Evolutionary conservation across 1,140 invertebrate genomes (phyloP), one percentile per base, ranked within the genome.

Genomic region (Microplitis mediator): DNA sequence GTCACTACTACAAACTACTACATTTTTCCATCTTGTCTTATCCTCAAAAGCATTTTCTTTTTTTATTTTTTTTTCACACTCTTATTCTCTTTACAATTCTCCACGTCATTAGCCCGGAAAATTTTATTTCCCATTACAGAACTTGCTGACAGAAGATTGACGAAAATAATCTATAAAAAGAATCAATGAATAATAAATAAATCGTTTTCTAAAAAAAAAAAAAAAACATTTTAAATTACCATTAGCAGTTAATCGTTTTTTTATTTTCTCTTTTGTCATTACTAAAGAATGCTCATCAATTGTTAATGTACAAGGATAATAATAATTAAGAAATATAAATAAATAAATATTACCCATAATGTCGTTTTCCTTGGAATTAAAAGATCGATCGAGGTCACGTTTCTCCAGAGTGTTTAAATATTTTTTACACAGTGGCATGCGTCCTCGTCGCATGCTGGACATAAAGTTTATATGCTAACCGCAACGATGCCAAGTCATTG

Each of bases 361-460:
- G 73, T 50, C 34, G 77, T 76, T 79, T 77, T 77, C 77, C 77
- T 79, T 79, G 76, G 69, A 72, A 73, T 16, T 32, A n/a, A 51
- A 36, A 74, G 62, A 39, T 52, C 36, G n/a, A 69, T 64, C 66
- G 72, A 75, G 75, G 72, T 64, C 71, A 31, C 63, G 50, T 75
- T 74, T 70, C 66, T 32, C 50, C 34, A 50, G n/a, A n/a, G 3
- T 45, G 39, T 11, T 6, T 45, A 9, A 6, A 45, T 45, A 45
- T n/a, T 23, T 14, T 51, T 36, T 16, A 50, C 13, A 16, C 63
- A 31, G 39, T 50, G n/a, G 70, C 52, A 74, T 54, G 34, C 45
- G 69, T 72, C 45, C n/a, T 69, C 36, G 67, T 45, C 8, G 39
- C 39, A 45, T 45, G 39, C 39, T 45, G 39, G 39, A 45, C 39